These are phyloP conservation scores for Leuctra nigra DNA, from an alignment of 2,888 invertebrate species.

Conservation along the genomic window DNA sequence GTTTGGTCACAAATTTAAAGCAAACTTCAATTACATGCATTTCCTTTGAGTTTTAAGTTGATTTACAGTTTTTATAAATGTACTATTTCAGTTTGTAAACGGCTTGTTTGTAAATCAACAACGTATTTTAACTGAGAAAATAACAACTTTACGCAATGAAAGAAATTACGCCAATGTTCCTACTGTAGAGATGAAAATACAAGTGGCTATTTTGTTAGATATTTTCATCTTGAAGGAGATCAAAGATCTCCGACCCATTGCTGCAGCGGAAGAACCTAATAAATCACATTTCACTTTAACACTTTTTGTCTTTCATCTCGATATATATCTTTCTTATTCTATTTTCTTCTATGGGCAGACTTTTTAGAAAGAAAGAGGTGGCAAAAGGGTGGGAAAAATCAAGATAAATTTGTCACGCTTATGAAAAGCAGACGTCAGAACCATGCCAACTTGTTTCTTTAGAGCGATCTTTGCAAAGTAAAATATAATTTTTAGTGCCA, in stretches of 20 bases:
- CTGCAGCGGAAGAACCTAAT: not conserved
- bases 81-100: too few relatives aligned
- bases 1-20: too few relatives aligned
- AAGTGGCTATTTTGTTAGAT: not conserved
- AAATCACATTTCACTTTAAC: slow-evolving; percentile 1
- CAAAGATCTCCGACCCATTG: not conserved
- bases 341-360: not conserved
- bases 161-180: not conserved
- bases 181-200: not conserved
- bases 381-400: not conserved
- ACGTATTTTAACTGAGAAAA: too few relatives aligned
- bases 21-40: too few relatives aligned
- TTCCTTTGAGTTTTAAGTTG: too few relatives aligned
- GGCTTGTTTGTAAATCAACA: too few relatives aligned
- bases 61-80: too few relatives aligned
- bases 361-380: not conserved
- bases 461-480: too few relatives aligned
- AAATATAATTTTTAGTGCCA: too few relatives aligned
- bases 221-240: not conserved
- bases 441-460: too few relatives aligned
- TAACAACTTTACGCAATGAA: too few relatives aligned
- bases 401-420: not conserved
- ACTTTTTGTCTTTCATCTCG: not conserved
- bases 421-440: too few relatives aligned
- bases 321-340: not conserved